phyloP scores from a whole-genome alignment of 2,113 vertebrate species.

The Leptocoma aspasia region DNA sequence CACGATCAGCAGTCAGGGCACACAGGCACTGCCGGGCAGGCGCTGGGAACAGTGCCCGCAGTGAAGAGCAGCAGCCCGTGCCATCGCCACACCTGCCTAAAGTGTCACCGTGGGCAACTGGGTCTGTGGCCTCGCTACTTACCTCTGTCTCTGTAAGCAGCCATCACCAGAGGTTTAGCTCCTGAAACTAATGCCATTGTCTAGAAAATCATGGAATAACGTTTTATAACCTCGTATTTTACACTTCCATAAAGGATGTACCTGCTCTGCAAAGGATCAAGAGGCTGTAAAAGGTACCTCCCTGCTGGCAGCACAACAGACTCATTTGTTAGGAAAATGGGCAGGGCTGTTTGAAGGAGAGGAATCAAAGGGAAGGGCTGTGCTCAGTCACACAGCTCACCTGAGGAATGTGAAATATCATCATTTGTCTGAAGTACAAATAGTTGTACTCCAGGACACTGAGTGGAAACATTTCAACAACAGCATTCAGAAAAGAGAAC shows the following conservation, averaged over 20 bases:
- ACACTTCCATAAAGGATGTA: not conserved
- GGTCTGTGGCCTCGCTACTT: not conserved
- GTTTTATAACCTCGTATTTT: not conserved
- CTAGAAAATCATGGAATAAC: rapidly evolving
- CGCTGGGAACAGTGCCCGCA: no score
- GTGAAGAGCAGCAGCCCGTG: rapidly evolving
- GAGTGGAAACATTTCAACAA: not conserved
- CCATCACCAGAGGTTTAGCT: not conserved
- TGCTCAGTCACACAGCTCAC: not conserved
- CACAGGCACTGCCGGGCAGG: rapidly evolving
- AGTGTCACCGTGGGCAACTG: rapidly evolving
- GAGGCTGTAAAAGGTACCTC: not conserved
- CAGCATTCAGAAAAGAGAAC: not conserved
- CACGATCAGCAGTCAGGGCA: rapidly evolving
- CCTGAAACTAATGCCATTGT: not conserved
- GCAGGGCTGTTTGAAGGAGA: not conserved
- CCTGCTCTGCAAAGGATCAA: not conserved
- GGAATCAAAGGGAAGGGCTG: not conserved
- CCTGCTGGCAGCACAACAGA: not conserved
- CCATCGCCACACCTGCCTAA: rapidly evolving
- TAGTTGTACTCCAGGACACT: not conserved
- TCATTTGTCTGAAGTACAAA: not conserved
- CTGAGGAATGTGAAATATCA: not conserved
- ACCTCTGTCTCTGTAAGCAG: rapidly evolving
- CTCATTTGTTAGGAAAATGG: not conserved